Evolutionary conservation across 2,888 invertebrate species (phyloP).

Genomic region (Automeris io): DNA sequence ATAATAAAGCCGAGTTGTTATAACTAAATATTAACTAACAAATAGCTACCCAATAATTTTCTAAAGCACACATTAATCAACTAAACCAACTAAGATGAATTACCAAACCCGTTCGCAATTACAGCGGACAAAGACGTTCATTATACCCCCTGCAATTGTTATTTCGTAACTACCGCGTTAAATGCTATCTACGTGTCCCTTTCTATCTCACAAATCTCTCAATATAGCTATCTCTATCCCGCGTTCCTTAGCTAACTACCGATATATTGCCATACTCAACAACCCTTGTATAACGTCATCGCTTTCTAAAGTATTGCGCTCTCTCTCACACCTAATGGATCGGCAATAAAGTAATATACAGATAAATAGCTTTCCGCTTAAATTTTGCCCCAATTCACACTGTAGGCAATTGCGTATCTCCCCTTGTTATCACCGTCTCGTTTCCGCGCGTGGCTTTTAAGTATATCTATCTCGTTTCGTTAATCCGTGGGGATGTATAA

Average conservation of each 20-base stretch:
- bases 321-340: conserved; percentile 63
- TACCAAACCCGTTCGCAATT: conserved; percentile 43
- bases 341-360: conserved; percentile 75
- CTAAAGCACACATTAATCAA: conserved; percentile 51
- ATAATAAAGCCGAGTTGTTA: conserved; percentile 4
- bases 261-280: conserved; percentile 6
- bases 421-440: conserved; percentile 40
- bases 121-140: conserved; percentile 44
- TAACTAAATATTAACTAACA: conserved; percentile 14
- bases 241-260: not conserved
- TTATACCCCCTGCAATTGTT: conserved; percentile 51
- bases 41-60: conserved; percentile 40
- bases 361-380: conserved; percentile 72
- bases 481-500: conserved; percentile 62
- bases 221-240: conserved; percentile 16
- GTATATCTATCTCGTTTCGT: conserved; percentile 31
- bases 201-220: conserved; percentile 18
- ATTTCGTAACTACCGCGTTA: conserved; percentile 33
- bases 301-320: conserved; percentile 31
- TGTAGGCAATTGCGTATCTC: conserved; percentile 68
- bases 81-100: conserved; percentile 35
- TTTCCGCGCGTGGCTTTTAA: conserved; percentile 21
- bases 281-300: conserved; percentile 48
- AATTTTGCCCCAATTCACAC: conserved; percentile 72
- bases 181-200: conserved; percentile 27